Evolutionary conservation across 2,113 vertebrate genomes (phyloP), one percentile per base, ranked within the genome.

Genomic region (Plestiodon gilberti): DNA sequence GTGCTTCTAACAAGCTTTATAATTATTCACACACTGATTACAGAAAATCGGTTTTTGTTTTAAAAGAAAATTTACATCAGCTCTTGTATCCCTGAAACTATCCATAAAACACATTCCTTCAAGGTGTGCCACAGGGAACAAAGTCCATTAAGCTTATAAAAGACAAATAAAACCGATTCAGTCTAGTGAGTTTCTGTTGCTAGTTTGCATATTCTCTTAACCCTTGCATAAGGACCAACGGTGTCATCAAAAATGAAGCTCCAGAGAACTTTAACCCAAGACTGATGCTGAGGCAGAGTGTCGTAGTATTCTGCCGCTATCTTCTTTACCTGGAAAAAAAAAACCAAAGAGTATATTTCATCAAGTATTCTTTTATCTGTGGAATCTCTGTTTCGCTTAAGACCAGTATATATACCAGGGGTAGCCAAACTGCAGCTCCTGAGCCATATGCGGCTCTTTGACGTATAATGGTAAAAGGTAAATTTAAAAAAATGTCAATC

Each of bases 251-350:
- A 98, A 88, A 99, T 96, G 85, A 99, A 99, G 92, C 99, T 98
- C 98, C 98, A 99, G 62, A 99, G 96, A 73, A 99, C 99, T 69
- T 95, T 96, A 85, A 94, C 92, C 99, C 99, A 99, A 71, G 99
- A 99, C 61, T 97, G 96, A 95, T 99, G 98, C 80, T 99, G 96
- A 1, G 99, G 99, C 83, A 99, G 96, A 55, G 94, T 95, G 95
- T 99, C 97, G 0, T 99, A 99, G 94, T 97, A 99, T 91, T 99
- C 99, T 1, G 99, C 96, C 28, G 99, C 99, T 0, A 99, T 99
- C 96, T 97, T 96, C 95, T 98, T 98, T 80, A 99, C 99, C 99
- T 99, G 96, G 20, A 57, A 91, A 90, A 55, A 86, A 57, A 91
- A 90, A 55, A 86, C 52, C 2, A 69, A 90, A 71, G 25, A 18